phyloP scores from a whole-genome alignment of 2,113 vertebrate species.

The Gadus macrocephalus region DNA sequence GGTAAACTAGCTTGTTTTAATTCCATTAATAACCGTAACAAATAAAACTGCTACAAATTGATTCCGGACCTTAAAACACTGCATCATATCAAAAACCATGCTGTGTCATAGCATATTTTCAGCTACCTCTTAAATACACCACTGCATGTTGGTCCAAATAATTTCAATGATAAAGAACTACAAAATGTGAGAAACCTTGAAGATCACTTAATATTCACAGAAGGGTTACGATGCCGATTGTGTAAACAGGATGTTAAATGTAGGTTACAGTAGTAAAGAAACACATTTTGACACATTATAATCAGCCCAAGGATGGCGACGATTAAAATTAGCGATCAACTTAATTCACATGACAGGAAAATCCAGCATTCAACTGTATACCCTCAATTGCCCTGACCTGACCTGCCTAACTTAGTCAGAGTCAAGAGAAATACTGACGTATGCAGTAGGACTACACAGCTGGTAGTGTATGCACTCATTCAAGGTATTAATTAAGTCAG shows the following conservation, averaged over 20 bases:
- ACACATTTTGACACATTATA: too few species aligned
- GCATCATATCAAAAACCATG: too few species aligned
- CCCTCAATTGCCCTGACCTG: not conserved
- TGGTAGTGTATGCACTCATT: slow-evolving; percentile 10
- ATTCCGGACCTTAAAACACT: not conserved
- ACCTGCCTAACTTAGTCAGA: not conserved
- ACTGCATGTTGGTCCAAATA: not conserved
- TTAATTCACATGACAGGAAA: too few species aligned
- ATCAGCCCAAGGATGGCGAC: not conserved
- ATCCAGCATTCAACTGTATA: not conserved
- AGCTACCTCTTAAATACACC: not conserved
- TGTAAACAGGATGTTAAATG: not conserved
- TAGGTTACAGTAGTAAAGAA: not conserved
- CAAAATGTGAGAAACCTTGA: not conserved
- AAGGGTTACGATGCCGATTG: not conserved
- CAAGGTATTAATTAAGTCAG: slow-evolving; percentile 16
- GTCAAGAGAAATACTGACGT: slow-evolving; percentile 17
- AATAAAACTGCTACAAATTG: slow-evolving; percentile 5
- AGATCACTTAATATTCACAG: slow-evolving; percentile 10
- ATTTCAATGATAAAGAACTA: not conserved
- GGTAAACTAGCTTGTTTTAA: not conserved
- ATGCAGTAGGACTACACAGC: not conserved
- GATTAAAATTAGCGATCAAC: not conserved
- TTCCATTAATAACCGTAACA: not conserved
- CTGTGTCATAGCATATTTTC: too few species aligned